A percentile compares a stretch with the other conserved stretches of the same genome.
These are phyloP conservation scores for Phoenicopterus ruber DNA, from an alignment of 2,113 vertebrate genomes.

Conservation along the genomic window DNA sequence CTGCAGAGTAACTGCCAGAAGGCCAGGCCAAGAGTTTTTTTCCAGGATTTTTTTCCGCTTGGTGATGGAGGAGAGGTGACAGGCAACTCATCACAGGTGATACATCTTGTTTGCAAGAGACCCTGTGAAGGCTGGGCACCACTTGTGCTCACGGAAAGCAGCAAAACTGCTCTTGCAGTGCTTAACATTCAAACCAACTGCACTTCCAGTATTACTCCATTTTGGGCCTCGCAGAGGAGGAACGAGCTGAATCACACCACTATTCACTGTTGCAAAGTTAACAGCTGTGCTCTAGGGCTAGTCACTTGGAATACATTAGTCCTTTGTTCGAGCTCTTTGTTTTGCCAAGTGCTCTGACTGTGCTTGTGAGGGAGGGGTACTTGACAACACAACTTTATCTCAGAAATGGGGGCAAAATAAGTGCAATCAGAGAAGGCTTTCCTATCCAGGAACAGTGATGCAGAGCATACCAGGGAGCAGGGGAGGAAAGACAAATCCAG, in stretches of 20 bases:
- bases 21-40: not conserved
- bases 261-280: not conserved
- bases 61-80: not conserved
- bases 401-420: constrained; percentile 9
- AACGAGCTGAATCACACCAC: not conserved
- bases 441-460: not conserved
- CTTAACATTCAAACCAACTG: not conserved
- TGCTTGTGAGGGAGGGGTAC: not conserved
- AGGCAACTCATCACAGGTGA: not conserved
- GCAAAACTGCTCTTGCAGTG: not conserved
- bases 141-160: fast-evolving
- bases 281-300: constrained; percentile 39
- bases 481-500: not conserved
- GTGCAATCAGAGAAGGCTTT: not conserved
- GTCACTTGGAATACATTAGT: not conserved
- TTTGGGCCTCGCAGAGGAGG: not conserved
- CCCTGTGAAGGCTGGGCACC: not conserved
- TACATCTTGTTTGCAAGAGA: not conserved
- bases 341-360: constrained; percentile 40
- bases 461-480: not conserved
- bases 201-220: not conserved
- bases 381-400: constrained; percentile 22
- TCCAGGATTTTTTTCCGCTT: not conserved
- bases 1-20: not conserved
- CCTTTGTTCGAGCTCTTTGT: constrained; percentile 49